These are phyloP conservation scores for Zootoca vivipara DNA, from an alignment of 2,113 vertebrate species.

Conservation along the genomic window DNA sequence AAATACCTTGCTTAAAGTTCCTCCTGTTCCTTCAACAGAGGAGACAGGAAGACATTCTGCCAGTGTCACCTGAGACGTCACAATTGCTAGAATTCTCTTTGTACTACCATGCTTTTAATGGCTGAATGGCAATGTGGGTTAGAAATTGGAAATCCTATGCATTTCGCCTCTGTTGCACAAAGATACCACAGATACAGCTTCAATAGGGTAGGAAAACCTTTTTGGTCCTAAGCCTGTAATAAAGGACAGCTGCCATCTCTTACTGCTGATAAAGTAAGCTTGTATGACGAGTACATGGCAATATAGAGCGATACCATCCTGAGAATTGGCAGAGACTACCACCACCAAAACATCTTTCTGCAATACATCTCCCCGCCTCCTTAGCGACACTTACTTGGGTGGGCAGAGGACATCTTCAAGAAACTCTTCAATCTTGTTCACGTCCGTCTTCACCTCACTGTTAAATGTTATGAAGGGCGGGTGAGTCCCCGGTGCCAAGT, in stretches of 20 bases:
- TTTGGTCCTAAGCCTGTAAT: background rate
- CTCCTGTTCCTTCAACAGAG: background rate
- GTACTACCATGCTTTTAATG: background rate
- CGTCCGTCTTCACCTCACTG: conserved; percentile 95
- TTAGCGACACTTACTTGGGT: conserved; percentile 86
- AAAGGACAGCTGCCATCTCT: background rate
- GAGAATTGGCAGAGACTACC: no score
- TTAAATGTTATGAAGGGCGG: conserved; percentile 98
- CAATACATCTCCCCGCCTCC: background rate
- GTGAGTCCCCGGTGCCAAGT: conserved; percentile 96
- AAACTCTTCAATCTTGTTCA: conserved; percentile 99
- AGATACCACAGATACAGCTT: background rate
- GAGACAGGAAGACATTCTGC: background rate
- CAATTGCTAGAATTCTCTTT: background rate
- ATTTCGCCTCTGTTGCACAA: background rate
- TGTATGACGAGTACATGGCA: background rate
- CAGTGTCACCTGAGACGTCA: background rate
- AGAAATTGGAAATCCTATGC: no score
- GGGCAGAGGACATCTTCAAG: conserved; percentile 95
- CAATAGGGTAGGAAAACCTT: background rate
- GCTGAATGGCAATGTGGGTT: background rate
- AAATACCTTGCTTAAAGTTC: background rate
- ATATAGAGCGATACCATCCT: background rate
- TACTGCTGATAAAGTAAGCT: background rate
- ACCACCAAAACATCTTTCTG: background rate